These are phyloP conservation scores for Sphaeridia pumilis DNA, from an alignment of 2,888 invertebrate genomes.

Conservation along the genomic window DNA sequence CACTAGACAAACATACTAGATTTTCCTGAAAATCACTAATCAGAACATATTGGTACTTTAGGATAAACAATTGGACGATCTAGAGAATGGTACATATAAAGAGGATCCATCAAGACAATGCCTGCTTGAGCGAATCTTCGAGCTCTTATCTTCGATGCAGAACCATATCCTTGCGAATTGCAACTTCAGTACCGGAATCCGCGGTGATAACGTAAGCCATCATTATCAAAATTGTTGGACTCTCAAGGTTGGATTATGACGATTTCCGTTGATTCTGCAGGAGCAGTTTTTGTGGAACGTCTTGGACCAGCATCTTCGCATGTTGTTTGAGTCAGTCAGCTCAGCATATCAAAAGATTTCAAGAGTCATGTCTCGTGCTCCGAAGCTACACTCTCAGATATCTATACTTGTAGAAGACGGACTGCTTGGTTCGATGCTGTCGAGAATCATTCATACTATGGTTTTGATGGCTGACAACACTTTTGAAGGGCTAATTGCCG, in stretches of 20 bases:
- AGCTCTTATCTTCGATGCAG: constrained; percentile 48
- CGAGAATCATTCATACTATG: constrained; percentile 47
- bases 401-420: constrained; percentile 46
- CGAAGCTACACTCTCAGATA: constrained; percentile 19
- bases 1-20: background rate
- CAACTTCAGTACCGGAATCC: constrained; percentile 22
- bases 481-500: constrained; percentile 36
- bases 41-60: background rate
- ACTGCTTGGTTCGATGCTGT: constrained; percentile 49
- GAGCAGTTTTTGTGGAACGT: constrained; percentile 17
- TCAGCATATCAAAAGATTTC: constrained; percentile 20
- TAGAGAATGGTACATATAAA: constrained; percentile 7
- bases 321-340: constrained; percentile 13
- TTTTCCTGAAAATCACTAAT: too few species aligned
- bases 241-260: too few species aligned
- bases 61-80: background rate
- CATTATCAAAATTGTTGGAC: too few species aligned
- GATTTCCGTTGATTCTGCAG: background rate
- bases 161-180: constrained; percentile 50
- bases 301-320: constrained; percentile 13
- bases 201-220: constrained; percentile 10
- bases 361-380: constrained; percentile 17
- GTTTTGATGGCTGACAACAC: constrained; percentile 42
- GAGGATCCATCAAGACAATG: constrained; percentile 18
- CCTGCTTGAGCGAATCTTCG: constrained; percentile 39